A percentile compares a stretch with the other conserved stretches of the same genome.
phyloP scores from a whole-genome alignment of 1,140 invertebrate genomes.

The Aphelenchoides besseyi region DNA sequence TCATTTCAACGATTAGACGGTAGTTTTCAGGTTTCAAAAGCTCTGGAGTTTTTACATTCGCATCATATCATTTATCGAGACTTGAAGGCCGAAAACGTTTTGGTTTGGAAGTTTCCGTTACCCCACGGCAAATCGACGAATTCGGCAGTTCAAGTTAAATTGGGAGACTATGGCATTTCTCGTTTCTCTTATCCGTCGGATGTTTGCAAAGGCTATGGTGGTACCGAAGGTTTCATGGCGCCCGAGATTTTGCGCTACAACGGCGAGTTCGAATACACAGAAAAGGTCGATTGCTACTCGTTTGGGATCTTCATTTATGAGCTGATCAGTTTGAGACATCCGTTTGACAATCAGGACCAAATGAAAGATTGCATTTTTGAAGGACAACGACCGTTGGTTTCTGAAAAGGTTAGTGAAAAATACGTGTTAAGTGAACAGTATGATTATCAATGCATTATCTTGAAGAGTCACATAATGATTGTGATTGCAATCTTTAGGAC shows the following conservation, averaged over 20 bases:
- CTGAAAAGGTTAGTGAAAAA: slow-evolving; percentile 70
- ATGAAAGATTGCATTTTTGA: slow-evolving; percentile 93
- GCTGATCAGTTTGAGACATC: slow-evolving; percentile 82
- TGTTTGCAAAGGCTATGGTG: slow-evolving; percentile 88
- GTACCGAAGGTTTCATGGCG: slow-evolving; percentile 79
- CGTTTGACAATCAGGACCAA: slow-evolving; percentile 88
- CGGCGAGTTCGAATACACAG: slow-evolving; percentile 96
- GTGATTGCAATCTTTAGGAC: slow-evolving; percentile 63
- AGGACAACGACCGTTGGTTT: slow-evolving; percentile 81
- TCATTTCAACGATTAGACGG: neutral
- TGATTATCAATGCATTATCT: neutral
- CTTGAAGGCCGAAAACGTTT: slow-evolving; percentile 94
- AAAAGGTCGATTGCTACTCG: slow-evolving; percentile 96
- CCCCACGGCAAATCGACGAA: slow-evolving; percentile 43
- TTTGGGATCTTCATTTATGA: slow-evolving; percentile 99
- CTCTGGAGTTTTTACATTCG: slow-evolving; percentile 90
- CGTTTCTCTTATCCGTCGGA: slow-evolving; percentile 59
- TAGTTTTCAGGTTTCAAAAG: slow-evolving; percentile 71
- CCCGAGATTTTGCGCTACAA: slow-evolving; percentile 96
- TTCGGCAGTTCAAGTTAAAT: slow-evolving; percentile 73
- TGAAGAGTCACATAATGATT: neutral
- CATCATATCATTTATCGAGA: slow-evolving; percentile 89
- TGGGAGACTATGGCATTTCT: slow-evolving; percentile 66
- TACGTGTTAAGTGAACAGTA: slow-evolving; percentile 21
- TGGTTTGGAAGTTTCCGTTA: slow-evolving; percentile 71